These are phyloP conservation scores for Monopis laevigella DNA, from an alignment of 2,888 invertebrate species.

Conservation along the genomic window DNA sequence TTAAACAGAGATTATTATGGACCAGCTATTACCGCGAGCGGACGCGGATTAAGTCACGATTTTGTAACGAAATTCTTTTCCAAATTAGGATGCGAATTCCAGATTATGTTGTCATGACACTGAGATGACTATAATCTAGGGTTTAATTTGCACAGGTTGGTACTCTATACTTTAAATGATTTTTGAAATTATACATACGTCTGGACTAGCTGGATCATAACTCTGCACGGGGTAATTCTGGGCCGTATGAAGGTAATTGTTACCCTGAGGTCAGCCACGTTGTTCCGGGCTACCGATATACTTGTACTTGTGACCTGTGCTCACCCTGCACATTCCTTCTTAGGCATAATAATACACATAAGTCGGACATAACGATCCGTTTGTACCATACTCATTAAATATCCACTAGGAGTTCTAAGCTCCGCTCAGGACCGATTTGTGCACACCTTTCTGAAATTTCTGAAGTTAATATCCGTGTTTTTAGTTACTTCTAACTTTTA, in stretches of 20 bases:
- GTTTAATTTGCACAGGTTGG: background rate
- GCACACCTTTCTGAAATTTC: too few species aligned
- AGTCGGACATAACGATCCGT: constrained; percentile 48
- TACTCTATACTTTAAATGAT: too few species aligned
- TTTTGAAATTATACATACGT: too few species aligned
- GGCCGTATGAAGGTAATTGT: constrained; percentile 13
- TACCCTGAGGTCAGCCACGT: constrained; percentile 14
- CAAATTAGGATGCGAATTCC: constrained; percentile 3
- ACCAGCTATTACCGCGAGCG: constrained; percentile 10
- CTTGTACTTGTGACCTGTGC: constrained; percentile 49
- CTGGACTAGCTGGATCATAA: too few species aligned
- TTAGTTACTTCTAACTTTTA: too few species aligned
- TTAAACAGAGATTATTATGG: constrained; percentile 24
- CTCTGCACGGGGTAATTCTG: constrained; percentile 11
- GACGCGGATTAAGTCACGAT: constrained; percentile 11
- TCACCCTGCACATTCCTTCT: constrained; percentile 55
- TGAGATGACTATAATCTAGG: background rate
- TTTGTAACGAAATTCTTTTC: constrained; percentile 9
- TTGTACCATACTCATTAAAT: constrained; percentile 51
- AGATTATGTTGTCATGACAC: background rate
- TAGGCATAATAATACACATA: constrained; percentile 62
- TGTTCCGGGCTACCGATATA: constrained; percentile 35
- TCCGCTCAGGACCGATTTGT: too few species aligned
- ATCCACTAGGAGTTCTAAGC: constrained; percentile 37
- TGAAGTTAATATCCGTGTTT: too few species aligned